Evolutionary conservation across 2,113 vertebrate genomes (phyloP).

Genomic region (Connochaetes taurinus): DNA sequence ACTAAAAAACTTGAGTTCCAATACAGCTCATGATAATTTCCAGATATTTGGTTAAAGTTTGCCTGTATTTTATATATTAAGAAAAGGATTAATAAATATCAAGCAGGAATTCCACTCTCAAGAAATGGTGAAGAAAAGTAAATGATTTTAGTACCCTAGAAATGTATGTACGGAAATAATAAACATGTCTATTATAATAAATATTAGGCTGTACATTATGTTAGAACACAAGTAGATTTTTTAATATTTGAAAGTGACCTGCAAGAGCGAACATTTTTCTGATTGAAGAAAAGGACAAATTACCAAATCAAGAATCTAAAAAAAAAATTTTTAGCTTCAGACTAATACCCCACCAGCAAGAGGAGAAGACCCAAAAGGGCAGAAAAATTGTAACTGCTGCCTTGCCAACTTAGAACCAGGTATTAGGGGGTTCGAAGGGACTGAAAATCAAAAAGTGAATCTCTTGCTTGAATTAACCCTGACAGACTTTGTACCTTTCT

Average conservation of each 20-base stretch:
- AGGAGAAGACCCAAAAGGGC: background rate
- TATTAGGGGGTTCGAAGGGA: background rate
- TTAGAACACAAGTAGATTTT: background rate
- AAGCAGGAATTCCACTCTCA: background rate
- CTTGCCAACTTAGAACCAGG: background rate
- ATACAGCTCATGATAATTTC: background rate
- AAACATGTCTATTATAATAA: background rate
- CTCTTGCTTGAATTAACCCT: background rate
- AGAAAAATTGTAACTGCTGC: background rate
- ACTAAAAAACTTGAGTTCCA: background rate
- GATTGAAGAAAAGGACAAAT: background rate
- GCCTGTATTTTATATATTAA: background rate
- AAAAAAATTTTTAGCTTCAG: background rate
- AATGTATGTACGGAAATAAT: slow-evolving; percentile 9
- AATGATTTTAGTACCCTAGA: slow-evolving; percentile 11
- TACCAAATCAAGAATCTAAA: background rate
- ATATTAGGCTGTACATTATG: background rate
- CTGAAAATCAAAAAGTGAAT: background rate
- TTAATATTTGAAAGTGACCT: slow-evolving; percentile 11
- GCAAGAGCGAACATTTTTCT: background rate
- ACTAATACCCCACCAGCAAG: background rate
- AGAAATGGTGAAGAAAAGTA: slow-evolving; percentile 3
- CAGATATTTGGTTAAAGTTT: background rate
- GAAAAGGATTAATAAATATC: slow-evolving; percentile 18
- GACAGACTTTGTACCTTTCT: background rate